These are phyloP conservation scores for Cryptosula pallasiana DNA, from an alignment of 2,888 invertebrate species.

Conservation along the genomic window DNA sequence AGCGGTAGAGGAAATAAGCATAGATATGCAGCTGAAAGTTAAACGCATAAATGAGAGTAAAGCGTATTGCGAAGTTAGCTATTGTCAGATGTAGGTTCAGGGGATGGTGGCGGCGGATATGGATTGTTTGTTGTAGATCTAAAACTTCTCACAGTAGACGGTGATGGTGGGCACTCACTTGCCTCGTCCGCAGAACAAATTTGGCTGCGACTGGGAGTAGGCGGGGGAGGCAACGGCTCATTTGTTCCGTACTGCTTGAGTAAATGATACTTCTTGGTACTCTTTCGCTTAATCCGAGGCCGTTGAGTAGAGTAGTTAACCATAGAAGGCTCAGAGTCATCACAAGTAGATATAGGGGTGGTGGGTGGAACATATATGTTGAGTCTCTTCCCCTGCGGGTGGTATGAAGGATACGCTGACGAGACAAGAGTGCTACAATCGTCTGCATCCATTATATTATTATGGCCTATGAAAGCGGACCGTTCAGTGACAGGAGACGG, in stretches of 20 bases:
- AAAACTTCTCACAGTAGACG: slow-evolving; percentile 64
- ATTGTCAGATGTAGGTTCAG: slow-evolving; percentile 54
- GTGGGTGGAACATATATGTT: slow-evolving; percentile 73
- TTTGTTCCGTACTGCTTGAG: slow-evolving; percentile 59
- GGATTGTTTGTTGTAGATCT: slow-evolving; percentile 63
- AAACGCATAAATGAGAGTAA: too few relatives aligned
- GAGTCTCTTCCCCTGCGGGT: slow-evolving; percentile 27
- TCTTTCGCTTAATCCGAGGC: slow-evolving; percentile 29
- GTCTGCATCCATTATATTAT: slow-evolving; percentile 20
- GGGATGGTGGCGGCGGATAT: slow-evolving; percentile 79
- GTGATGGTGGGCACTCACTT: slow-evolving; percentile 59
- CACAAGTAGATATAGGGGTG: slow-evolving; percentile 81
- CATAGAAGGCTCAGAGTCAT: slow-evolving; percentile 57
- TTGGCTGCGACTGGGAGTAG: slow-evolving; percentile 66
- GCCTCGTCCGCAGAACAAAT: slow-evolving; percentile 63
- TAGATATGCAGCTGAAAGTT: too few relatives aligned
- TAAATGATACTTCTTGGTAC: slow-evolving; percentile 31
- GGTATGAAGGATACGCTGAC: not conserved
- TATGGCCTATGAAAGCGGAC: slow-evolving; percentile 40
- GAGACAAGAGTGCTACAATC: slow-evolving; percentile 27
- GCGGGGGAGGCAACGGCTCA: slow-evolving; percentile 68
- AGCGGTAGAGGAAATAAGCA: too few relatives aligned
- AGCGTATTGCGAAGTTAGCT: too few relatives aligned
- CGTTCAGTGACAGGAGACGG: slow-evolving; percentile 72
- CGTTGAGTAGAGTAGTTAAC: not conserved